Evolutionary conservation across 2,888 invertebrate species (phyloP), one percentile per base, ranked within the genome.

Genomic region (Eupsilia transversa): DNA sequence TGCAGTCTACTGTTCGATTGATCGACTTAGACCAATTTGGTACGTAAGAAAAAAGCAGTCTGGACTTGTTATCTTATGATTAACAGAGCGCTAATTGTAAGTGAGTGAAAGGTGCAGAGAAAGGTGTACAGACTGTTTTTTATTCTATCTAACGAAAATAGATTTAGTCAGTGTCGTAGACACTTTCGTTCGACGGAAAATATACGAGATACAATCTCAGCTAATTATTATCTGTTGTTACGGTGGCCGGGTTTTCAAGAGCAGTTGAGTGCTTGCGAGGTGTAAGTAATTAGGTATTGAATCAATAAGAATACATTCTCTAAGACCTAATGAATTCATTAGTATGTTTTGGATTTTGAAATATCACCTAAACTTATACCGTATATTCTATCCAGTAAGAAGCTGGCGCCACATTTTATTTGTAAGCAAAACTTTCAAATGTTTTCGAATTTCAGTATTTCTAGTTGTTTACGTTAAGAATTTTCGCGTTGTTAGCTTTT

Each of bases 41-140:
- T 80, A 86, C 87, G 80, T 80, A 82, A 85, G 82, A 88, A 89
- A 91, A 92, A 92, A 92, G 84, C 80, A 86, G 89, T 87, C 87
- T 83, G 88, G 88, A 88, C 91, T 92, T 91, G 92, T 92, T 92
- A 92, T 89, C 89, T 91, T 89, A 92, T 93, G 94, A 93, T 95
- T 94, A 96, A 93, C 94, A 95, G 95, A 95, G 92, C 95, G 94
- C 93, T 95, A 94, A 95, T 94, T 92, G 91, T 87, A 88, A 88
- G 88, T 90, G 87, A 91, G 95, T 94, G 96, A 96, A 96, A 96
- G 96, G 95, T 92, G 91, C 89, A 91, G 94, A 94, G 95, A 96
- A 95, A 95, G 94, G 94, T 90, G 89, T 83, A 70, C 79, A 43
- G 71, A 81, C 76, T 72, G 30, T 83, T 86, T 92, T 91, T 88